phyloP scores from a whole-genome alignment of 2,113 vertebrate genomes.

The Triplophysa rosa region DNA sequence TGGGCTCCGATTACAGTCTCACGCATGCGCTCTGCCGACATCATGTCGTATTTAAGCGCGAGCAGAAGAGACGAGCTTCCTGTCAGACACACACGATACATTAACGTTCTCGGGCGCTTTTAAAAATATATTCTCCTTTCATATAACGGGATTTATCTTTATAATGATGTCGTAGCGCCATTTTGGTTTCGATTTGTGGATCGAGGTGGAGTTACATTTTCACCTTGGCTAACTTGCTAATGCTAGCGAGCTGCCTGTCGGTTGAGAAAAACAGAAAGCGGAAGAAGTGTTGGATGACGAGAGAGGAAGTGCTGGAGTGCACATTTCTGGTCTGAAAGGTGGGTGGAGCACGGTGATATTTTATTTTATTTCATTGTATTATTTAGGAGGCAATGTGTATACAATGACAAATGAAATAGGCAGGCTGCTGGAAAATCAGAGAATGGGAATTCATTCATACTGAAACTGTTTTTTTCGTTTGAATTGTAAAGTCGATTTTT shows the following conservation, averaged over 20 bases:
- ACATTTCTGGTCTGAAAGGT: conserved; percentile 46
- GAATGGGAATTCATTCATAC: no score
- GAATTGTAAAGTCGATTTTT: no score
- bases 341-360: conserved; percentile 33
- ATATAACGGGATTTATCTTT: neutral
- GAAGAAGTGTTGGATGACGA: conserved; percentile 45
- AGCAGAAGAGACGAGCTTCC: conserved; percentile 35
- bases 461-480: no score
- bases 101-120: neutral
- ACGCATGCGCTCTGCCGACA: conserved; percentile 59
- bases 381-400: neutral
- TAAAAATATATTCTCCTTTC: neutral
- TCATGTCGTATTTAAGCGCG: conserved; percentile 59
- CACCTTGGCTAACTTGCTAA: conserved; percentile 37
- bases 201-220: neutral
- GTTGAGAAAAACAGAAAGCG: conserved; percentile 35
- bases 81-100: conserved; percentile 9
- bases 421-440: no score
- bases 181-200: neutral
- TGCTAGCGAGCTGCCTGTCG: conserved; percentile 24
- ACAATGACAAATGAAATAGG: neutral
- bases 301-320: conserved; percentile 49
- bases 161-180: neutral
- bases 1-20: conserved; percentile 25
- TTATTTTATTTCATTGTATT: neutral